These are phyloP conservation scores for Microcebus griseorufus DNA, from an alignment of 2,113 vertebrate species.

Conservation along the genomic window DNA sequence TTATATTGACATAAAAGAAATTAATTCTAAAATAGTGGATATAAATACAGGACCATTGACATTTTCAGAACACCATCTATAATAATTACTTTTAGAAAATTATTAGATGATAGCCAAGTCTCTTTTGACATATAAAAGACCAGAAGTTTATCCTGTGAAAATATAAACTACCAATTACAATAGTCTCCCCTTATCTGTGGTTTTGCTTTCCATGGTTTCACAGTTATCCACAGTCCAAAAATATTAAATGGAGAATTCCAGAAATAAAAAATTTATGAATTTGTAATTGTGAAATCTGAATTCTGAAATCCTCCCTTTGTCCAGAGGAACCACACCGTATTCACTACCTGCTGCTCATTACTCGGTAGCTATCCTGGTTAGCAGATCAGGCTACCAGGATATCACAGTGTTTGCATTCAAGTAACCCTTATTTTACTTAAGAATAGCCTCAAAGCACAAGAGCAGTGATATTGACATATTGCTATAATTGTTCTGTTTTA, in stretches of 20 bases:
- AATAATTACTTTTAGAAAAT: background rate
- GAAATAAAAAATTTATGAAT: background rate
- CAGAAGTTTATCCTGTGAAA: background rate
- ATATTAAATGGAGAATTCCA: background rate
- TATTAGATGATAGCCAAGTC: background rate
- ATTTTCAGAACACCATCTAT: constrained; percentile 20
- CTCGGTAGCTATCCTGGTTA: background rate
- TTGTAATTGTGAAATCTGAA: background rate
- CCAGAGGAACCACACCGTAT: background rate
- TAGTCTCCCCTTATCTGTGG: background rate
- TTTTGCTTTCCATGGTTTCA: background rate
- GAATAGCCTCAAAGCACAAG: background rate
- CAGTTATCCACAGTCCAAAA: background rate
- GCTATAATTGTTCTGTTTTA: background rate
- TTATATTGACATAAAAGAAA: background rate
- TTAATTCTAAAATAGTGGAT: background rate
- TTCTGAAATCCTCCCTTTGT: background rate
- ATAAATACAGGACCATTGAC: background rate
- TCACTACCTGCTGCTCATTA: background rate
- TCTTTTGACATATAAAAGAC: background rate
- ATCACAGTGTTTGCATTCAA: background rate
- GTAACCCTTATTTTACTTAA: background rate
- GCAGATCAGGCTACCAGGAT: background rate
- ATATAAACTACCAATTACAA: background rate
- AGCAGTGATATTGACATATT: background rate